Evolutionary conservation across 2,113 vertebrate genomes (phyloP).

Genomic region (Heteronetta atricapilla): DNA sequence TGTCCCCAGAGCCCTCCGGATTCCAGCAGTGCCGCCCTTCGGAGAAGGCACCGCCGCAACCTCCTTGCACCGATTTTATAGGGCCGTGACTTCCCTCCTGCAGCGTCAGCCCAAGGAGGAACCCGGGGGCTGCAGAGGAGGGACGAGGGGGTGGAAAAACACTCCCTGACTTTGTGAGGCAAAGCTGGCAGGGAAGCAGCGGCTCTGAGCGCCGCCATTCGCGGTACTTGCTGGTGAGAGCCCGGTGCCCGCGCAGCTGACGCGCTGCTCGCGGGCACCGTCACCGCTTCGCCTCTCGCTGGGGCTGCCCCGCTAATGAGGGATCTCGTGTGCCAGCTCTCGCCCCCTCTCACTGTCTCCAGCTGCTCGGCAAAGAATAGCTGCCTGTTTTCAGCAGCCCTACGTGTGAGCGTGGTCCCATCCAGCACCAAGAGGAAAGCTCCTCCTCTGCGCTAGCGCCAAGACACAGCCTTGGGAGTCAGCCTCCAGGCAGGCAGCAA

Average conservation of each 20-base stretch:
- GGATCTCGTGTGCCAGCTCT: background rate
- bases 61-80: too few species aligned
- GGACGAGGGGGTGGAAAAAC: background rate
- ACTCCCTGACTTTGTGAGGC: background rate
- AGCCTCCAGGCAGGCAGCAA: background rate
- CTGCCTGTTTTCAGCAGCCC: constrained; percentile 12
- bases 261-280: background rate
- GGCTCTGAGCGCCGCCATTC: background rate
- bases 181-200: background rate
- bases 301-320: background rate
- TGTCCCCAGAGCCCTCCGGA: background rate
- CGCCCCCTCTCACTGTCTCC: constrained; percentile 6
- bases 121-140: background rate
- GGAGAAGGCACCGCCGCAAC: background rate
- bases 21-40: background rate
- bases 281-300: background rate
- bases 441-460: background rate
- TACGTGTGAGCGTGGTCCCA: background rate
- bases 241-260: background rate
- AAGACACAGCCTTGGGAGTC: background rate
- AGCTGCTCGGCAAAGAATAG: constrained; percentile 54
- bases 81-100: background rate
- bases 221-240: background rate
- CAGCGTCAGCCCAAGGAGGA: background rate
- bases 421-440: background rate